A percentile compares a stretch with the other conserved stretches of the same genome.
Evolutionary conservation across 2,888 invertebrate species (phyloP).

Genomic region (Melitaea athalia): DNA sequence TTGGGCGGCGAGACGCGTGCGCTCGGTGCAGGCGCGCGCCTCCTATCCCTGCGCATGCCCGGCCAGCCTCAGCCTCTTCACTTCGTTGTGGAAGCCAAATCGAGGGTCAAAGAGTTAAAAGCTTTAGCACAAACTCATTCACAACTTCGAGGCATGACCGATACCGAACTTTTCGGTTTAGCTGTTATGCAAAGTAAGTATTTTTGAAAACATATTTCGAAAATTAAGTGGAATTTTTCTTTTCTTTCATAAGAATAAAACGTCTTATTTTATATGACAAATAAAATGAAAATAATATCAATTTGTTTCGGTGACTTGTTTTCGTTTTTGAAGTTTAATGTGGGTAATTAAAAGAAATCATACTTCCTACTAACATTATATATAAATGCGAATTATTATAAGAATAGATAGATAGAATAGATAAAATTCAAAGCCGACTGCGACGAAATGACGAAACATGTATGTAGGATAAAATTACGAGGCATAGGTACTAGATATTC

Average conservation of each 20-base stretch:
- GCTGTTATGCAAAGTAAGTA: constrained; percentile 90
- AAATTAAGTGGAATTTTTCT: too few relatives aligned
- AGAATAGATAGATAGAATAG: not conserved
- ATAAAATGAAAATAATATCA: not conserved
- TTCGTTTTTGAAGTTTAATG: too few relatives aligned
- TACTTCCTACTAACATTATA: too few relatives aligned
- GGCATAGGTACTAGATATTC: not conserved
- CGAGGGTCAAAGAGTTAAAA: constrained; percentile 91
- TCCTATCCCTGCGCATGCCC: constrained; percentile 85
- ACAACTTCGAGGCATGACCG: constrained; percentile 90
- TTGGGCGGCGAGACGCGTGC: constrained; percentile 89
- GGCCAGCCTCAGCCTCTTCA: constrained; percentile 75
- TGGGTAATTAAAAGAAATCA: too few relatives aligned
- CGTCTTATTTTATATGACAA: too few relatives aligned
- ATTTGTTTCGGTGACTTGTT: not conserved
- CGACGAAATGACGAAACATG: too few relatives aligned
- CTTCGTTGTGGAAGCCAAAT: constrained; percentile 88
- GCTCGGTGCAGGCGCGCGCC: constrained; percentile 84
- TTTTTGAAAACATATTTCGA: too few relatives aligned
- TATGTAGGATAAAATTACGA: too few relatives aligned
- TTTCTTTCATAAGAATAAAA: too few relatives aligned
- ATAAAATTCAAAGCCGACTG: not conserved
- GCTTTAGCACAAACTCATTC: constrained; percentile 90
- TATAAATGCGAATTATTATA: too few relatives aligned
- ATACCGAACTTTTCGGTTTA: constrained; percentile 92